Evolutionary conservation across 2,888 invertebrate genomes (phyloP), one percentile per base, ranked within the genome.

Genomic region (Xanthia icteritia): DNA sequence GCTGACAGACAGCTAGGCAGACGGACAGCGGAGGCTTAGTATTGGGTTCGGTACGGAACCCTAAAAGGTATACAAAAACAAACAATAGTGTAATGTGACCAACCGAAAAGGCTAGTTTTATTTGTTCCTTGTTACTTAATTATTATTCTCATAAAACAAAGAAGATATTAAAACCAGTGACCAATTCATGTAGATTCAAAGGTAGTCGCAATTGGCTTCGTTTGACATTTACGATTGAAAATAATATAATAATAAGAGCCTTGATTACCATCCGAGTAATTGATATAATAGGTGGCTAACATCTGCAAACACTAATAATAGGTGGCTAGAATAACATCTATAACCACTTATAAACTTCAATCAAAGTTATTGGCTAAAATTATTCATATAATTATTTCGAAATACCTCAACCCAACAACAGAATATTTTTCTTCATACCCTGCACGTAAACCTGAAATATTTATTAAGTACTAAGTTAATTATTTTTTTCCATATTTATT

Each of bases 161-260:
- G 13, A 60, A 61, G 11, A 36, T 45, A 8, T 23, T 20, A 45
- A 36, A 65, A 64, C 4, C 15, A 54, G 36, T 45, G 31, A 61
- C 63, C 3, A 39, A 77, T 69, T 65, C n/a, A 60, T 17, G 42
- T 69, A 15, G 5, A 58, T 68, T 20, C 23, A 54, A 58, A 31
- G 15, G 17, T 42, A 72, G 64, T 64, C 56, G 51, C 5, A 27
- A 81, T 80, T 75, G 8, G 48, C n/a, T 70, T 70, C 48, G 36
- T 48, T 66, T 80, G 75, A 75, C 69, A 80, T 81, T 80, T 70
- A 27, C 23, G 39, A 70, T 76, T 13, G 13, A 23, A 51, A 58
- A 70, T 23, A 73, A 8, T 56, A 31, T 69, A 20, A 31, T 72
- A 31, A 48, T 68, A 58, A 17, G 0, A 64, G 8, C 58, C 58